Evolutionary conservation across 2,113 vertebrate genomes (phyloP), one percentile per base, ranked within the genome.

Genomic region (Lophura nycthemera): DNA sequence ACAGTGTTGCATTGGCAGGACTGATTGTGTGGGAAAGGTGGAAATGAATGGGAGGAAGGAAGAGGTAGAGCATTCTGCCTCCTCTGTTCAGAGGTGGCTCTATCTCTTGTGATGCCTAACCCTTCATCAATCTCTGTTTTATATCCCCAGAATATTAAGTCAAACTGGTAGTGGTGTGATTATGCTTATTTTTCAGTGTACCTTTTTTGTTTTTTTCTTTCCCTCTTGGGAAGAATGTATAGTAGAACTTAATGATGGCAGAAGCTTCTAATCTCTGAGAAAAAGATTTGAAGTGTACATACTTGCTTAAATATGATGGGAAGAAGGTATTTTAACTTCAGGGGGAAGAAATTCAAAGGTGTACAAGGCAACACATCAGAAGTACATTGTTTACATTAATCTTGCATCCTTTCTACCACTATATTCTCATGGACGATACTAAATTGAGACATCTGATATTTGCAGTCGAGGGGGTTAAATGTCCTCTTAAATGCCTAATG

Each of bases 401-500:
- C 64, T 69, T 77, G 4, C 10, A 63, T 74, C 47, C 25, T 73
- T 75, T 73, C 76, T 89, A 75, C 34, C 11, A 10, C n/a, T 74
- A 1, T 9, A 59, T 63, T 48, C 52, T 90, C 45, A 21, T 2
- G 10, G 61, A 47, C 43, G 32, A 38, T 80, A 14, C 30, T 90
- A 88, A 91, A 65, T 21, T 16, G 4, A 94, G 36, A 16, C 74
- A 96, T 92, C 71, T 77, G 59, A 88, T 90, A 25, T 73, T 89
- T 63, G 65, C 9, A 57, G 32, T 54, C 54, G 16, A 47, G 36
- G 34, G 45, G n/a, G 70, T n/a, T 77, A 40, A 47, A 48, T 76
- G 27, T 73, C 81, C 50, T 92, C 61, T 88, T 88, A 78, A 30
- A 69, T 75, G 1, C 2, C 5, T 75, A 78, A 38, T 60, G 1